phyloP scores from a whole-genome alignment of 1,140 invertebrate genomes.

The Pseudomyrmex flavicornis region DNA sequence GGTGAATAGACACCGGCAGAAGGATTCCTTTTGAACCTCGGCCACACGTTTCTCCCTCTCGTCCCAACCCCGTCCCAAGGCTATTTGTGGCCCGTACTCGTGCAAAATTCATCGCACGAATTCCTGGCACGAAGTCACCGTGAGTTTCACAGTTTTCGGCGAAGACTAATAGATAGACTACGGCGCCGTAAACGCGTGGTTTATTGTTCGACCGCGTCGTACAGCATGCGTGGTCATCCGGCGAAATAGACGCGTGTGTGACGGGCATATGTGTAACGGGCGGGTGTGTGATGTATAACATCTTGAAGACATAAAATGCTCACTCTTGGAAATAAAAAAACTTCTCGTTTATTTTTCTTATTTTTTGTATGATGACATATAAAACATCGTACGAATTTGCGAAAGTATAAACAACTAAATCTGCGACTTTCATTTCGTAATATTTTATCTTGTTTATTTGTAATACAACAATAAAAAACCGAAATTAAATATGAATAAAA shows the following conservation, averaged over 20 bases:
- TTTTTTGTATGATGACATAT: neutral
- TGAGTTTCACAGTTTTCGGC: conserved; percentile 46
- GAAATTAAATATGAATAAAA: too few species aligned
- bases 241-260: conserved; percentile 15
- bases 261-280: conserved; percentile 12
- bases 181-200: conserved; percentile 30
- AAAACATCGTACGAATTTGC: too few species aligned
- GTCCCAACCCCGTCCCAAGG: neutral
- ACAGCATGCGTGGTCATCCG: neutral
- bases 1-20: conserved; percentile 26
- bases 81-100: conserved; percentile 46
- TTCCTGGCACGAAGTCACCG: conserved; percentile 36
- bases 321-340: neutral
- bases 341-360: neutral
- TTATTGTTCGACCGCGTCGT: conserved; percentile 34
- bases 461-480: too few species aligned
- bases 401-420: too few species aligned
- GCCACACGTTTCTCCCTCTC: conserved; percentile 29
- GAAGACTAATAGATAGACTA: conserved; percentile 42
- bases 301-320: neutral
- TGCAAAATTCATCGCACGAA: conserved; percentile 44
- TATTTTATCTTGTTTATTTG: too few species aligned
- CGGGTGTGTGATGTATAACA: neutral
- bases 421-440: too few species aligned
- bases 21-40: conserved; percentile 42